Conservation (phyloP, 1,140 invertebrate genomes). For the Gonioctena quinquepunctata region DNA sequence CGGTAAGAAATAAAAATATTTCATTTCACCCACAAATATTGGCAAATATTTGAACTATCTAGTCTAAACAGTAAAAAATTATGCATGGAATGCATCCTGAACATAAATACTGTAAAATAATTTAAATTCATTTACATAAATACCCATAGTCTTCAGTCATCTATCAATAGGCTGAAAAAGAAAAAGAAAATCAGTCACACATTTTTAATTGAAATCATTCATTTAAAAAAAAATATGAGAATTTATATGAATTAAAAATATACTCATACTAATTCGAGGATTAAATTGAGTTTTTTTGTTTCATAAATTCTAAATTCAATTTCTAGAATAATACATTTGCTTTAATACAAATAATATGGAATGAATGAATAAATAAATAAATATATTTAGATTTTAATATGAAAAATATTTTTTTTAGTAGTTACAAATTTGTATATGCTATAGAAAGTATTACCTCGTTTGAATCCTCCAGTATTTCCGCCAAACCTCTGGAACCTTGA, state of each 20-base stretch:
- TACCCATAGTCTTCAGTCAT: neutral
- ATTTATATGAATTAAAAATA: no score
- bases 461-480: neutral
- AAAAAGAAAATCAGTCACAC: neutral
- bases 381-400: no score
- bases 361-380: no score
- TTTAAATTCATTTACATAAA: neutral
- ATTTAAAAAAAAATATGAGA: neutral
- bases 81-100: constrained; percentile 7
- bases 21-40: neutral
- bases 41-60: neutral
- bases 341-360: no score
- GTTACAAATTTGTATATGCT: no score
- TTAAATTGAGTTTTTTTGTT: no score
- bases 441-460: neutral
- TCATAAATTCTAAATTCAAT: no score
- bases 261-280: no score
- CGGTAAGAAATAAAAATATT: neutral
- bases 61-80: neutral
- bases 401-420: no score
- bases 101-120: neutral
- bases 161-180: neutral
- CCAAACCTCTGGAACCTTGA: neutral
- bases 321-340: no score
- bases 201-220: neutral